Conservation (phyloP, 2,888 invertebrate species). For the Yponomeuta sedellus region DNA sequence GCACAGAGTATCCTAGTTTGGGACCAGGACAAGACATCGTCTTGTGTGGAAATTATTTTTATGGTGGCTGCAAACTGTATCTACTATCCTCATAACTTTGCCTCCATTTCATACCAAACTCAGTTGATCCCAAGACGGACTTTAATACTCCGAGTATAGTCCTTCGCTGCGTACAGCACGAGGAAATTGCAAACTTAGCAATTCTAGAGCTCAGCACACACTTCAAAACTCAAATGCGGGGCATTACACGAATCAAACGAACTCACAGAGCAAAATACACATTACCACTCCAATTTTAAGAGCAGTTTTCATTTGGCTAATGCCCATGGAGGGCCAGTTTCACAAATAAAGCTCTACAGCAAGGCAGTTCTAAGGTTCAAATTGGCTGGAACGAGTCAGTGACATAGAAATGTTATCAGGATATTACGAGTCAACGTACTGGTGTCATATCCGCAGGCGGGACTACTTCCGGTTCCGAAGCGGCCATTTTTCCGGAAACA, state of each 20-base stretch:
- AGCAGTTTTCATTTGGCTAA: neutral
- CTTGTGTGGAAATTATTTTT: too few species aligned
- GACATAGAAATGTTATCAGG: conserved; percentile 31
- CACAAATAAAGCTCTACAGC: neutral
- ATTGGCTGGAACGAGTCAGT: neutral
- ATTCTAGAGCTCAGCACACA: neutral
- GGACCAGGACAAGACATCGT: too few species aligned
- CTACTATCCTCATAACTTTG: too few species aligned
- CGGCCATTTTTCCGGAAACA: conserved; percentile 19
- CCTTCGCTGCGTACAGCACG: neutral
- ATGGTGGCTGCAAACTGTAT: too few species aligned
- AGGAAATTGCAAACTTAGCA: neutral
- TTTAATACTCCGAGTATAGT: too few species aligned
- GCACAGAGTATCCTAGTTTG: too few species aligned
- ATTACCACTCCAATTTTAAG: neutral
- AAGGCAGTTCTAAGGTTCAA: neutral
- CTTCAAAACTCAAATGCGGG: neutral
- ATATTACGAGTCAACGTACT: conserved; percentile 46
- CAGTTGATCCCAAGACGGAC: too few species aligned
- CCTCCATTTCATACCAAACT: too few species aligned
- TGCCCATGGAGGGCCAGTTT: neutral
- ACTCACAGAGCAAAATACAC: neutral
- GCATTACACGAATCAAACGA: neutral
- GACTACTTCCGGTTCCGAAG: conserved; percentile 54
- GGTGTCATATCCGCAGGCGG: conserved; percentile 56